Evolutionary conservation across 2,113 vertebrate species (phyloP).

Genomic region (Micromys minutus): DNA sequence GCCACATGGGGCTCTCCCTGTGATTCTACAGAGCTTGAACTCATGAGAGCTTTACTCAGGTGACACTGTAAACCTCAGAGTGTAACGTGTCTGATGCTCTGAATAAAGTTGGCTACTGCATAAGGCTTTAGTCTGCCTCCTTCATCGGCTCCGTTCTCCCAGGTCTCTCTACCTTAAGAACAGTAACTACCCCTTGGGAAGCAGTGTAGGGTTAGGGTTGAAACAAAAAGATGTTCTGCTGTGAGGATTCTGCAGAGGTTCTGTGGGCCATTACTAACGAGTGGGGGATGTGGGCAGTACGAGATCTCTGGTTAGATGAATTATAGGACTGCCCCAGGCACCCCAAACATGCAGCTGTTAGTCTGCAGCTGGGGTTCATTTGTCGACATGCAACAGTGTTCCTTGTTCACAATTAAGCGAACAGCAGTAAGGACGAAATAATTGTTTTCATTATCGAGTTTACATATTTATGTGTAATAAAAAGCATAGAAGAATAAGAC

Average conservation of each 20-base stretch:
- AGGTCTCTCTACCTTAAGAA: not conserved
- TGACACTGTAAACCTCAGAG: not conserved
- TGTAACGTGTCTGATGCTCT: not conserved
- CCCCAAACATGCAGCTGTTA: not conserved
- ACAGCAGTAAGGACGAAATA: not conserved
- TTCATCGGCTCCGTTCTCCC: not conserved
- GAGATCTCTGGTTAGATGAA: not conserved
- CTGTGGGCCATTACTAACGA: not conserved
- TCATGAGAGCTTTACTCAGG: not conserved
- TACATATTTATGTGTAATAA: not conserved
- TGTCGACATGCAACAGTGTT: not conserved
- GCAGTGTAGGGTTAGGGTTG: not conserved
- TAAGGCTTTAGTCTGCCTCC: not conserved
- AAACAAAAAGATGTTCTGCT: not conserved
- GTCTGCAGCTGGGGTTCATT: not conserved
- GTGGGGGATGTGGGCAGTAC: not conserved
- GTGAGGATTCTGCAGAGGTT: not conserved
- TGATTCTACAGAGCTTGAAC: not conserved
- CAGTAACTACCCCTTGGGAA: not conserved
- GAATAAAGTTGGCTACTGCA: not conserved
- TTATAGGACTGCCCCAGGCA: not conserved
- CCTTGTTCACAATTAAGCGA: not conserved
- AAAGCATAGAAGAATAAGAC: not conserved
- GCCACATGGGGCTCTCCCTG: not conserved
- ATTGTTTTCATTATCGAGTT: not conserved